A percentile compares a stretch with the other conserved stretches of the same genome.
Conservation (phyloP, 2,113 vertebrate species). For the Calypte anna region DNA sequence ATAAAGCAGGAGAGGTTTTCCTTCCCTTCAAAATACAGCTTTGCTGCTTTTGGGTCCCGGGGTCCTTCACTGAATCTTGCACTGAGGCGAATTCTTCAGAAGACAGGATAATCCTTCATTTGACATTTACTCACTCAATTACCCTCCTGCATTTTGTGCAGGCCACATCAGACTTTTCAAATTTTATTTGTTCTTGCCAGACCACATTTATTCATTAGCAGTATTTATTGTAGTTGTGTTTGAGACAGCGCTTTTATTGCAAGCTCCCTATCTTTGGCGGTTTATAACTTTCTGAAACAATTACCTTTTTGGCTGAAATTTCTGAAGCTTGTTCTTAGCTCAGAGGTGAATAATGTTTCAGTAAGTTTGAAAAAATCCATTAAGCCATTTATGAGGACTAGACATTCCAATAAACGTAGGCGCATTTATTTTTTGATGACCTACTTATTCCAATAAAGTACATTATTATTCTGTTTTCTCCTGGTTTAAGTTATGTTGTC, state of each 20-base stretch:
- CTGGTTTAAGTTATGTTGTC: conserved; percentile 58
- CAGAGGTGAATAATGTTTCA: conserved; percentile 73
- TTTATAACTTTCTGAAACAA: conserved; percentile 76
- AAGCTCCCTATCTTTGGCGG: conserved; percentile 68
- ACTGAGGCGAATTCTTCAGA: conserved; percentile 51
- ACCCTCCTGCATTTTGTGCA: conserved; percentile 60
- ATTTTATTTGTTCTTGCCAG: conserved; percentile 74
- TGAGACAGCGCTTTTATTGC: conserved; percentile 71
- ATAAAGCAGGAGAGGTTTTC: conserved; percentile 35
- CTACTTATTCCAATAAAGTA: conserved; percentile 71
- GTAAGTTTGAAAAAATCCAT: conserved; percentile 72
- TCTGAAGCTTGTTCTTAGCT: conserved; percentile 68
- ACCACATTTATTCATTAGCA: conserved; percentile 71
- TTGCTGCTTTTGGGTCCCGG: conserved; percentile 34
- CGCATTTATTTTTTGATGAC: conserved; percentile 71
- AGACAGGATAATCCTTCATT: conserved; percentile 64
- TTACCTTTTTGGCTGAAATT: conserved; percentile 75
- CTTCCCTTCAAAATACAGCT: conserved; percentile 8
- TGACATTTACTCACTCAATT: conserved; percentile 72
- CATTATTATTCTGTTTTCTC: conserved; percentile 69
- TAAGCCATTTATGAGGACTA: conserved; percentile 71
- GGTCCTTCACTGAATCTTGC: conserved; percentile 25
- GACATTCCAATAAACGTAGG: conserved; percentile 63
- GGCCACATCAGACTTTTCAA: conserved; percentile 58
- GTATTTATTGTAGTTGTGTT: conserved; percentile 73